A percentile compares a stretch with the other conserved stretches of the same genome.
Evolutionary conservation across 2,113 vertebrate species (phyloP).

Genomic region (Elaphurus davidianus): DNA sequence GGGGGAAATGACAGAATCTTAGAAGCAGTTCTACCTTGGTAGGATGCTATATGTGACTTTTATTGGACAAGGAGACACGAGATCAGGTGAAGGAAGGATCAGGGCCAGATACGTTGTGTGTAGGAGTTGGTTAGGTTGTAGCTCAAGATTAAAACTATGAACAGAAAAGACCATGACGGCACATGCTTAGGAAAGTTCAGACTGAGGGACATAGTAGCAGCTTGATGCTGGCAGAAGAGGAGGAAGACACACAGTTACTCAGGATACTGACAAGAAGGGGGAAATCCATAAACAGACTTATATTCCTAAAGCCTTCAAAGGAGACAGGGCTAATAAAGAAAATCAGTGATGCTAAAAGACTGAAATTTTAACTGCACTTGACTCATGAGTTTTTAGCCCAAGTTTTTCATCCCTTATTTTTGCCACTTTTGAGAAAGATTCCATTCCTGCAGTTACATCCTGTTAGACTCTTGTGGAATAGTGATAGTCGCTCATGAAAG

Average conservation of each 20-base stretch:
- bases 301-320: neutral
- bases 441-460: neutral
- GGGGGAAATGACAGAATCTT: neutral
- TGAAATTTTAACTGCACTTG: neutral
- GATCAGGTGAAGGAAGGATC: neutral
- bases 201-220: rapidly evolving
- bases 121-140: neutral
- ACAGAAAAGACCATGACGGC: neutral
- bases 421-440: neutral
- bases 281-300: rapidly evolving
- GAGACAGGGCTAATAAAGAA: neutral
- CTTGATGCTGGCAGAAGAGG: rapidly evolving
- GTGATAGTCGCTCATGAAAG: neutral
- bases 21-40: neutral
- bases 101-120: neutral
- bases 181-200: rapidly evolving
- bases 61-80: neutral
- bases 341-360: neutral
- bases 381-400: neutral
- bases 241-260: neutral
- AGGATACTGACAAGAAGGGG: rapidly evolving
- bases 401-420: neutral
- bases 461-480: neutral
- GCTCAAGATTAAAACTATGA: neutral
- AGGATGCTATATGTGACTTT: neutral